Base-by-base conservation (phyloP, 1,140 invertebrate species). In the Macrocentrus cingulum region DNA sequence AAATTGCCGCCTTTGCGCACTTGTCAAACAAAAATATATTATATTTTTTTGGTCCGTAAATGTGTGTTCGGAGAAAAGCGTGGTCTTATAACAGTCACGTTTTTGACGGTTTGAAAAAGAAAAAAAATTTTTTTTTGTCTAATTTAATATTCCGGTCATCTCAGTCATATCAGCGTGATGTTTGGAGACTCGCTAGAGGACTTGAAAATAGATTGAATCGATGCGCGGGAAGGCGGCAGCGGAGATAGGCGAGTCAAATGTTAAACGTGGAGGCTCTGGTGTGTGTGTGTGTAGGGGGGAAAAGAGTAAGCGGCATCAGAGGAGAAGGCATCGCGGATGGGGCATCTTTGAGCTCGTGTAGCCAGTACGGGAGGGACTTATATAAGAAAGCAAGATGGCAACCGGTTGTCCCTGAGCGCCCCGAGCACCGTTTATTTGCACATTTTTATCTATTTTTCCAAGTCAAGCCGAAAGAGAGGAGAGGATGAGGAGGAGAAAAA, bases 301-400 rank as follows among this genome's bases (percentile, higher is more conserved):
- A 44, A 39, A 53, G 8, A 13, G 25, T 2, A 22, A 41, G 13
- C n/a, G n/a, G n/a, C n/a, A n/a, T n/a, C n/a, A 22, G 15, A 18
- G 39, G n/a, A 15, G 15, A 48, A 56, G 36, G 36, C 13, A 56
- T 39, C 16, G 45, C 20, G 61, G 63, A 68, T 66, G 72, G 64
- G 71, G 60, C 71, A 71, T 71, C 71, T 74, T 72, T 67, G 68
- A 75, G 74, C 67, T n/a, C n/a, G n/a, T n/a, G n/a, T n/a, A n/a
- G n/a, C n/a, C n/a, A n/a, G 64, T 56, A 66, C 69, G 52, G 45
- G 66, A 70, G 73, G 72, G 70, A 75, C 76, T 79, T 79, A 77
- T 77, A 77, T 77, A 79, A 76, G 75, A 79, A 77, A 77, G 73
- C 74, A 79, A 77, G 74, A 79, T 77, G 72, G 74, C 72, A 77